Evolutionary conservation across 2,797 vertebrate species (phyloP), one percentile per base, ranked within the genome.

Genomic region (Enteromius mattozi): DNA sequence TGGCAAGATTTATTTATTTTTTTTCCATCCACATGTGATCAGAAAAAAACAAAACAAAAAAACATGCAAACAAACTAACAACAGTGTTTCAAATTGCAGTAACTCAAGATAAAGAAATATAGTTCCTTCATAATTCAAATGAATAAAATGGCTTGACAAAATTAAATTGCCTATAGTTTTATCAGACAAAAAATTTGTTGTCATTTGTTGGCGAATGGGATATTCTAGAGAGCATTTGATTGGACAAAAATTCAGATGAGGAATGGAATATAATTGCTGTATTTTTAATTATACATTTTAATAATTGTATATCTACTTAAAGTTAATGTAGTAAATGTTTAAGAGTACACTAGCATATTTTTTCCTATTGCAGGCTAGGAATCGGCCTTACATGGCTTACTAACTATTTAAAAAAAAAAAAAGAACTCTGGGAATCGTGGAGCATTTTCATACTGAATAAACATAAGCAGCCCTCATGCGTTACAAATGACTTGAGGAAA

Each of bases 401-500:
- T 9, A 42, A 49, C 61, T 8, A n/a, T 42, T 45, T 70, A 6
- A n/a, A n/a, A n/a, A 54, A 54, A 21, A 80, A 17, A 12, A 59
- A 70, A 7, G 14, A 30, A 59, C 19, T 37, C 14, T 45, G 27
- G 10, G 42, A 35, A 24, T 74, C 35, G n/a, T 42, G 2, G 17
- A 72, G 51, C 27, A 35, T 63, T 81, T 63, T 61, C 51, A 33
- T 17, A 5, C 45, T 72, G 54, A 72, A 61, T 72, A 81, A 72
- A 74, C 69, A 81, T 81, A 24, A 61, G 37, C 54, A 63, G 30
- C 45, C 42, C 8, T 82, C 42, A 49, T 65, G 54, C 24, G 0
- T 42, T 49, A 59, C 54, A 82, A 74, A 75, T 65, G 81, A 75
- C 70, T 82, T 72, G 14, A 82, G 56, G 59, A 72, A 81, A 81